Evolutionary conservation across 2,888 invertebrate genomes (phyloP), one percentile per base, ranked within the genome.

Genomic region (Hydropsyche betteni): DNA sequence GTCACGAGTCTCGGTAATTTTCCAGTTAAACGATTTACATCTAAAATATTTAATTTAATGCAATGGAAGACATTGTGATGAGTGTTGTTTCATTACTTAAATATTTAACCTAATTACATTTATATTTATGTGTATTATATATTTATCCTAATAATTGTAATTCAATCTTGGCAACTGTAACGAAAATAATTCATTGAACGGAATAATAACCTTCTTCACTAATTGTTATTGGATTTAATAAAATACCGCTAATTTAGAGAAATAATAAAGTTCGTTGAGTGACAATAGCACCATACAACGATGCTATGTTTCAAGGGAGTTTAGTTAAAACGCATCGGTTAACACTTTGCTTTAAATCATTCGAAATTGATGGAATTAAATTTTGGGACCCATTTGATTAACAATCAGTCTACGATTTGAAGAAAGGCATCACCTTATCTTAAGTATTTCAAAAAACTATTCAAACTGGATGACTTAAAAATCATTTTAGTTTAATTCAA

Each of bases 31-130:
- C 58, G 16, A 36, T 36, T 33, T 36, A 64, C 36, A 70, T 36
- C n/a, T 53, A 70, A 36, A 64, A 64, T 3, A 8, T 34, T 53
- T 50, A 8, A 70, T 24, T 53, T 33, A 51, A 14, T 69, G 38
- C 69, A 70, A 51, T 70, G 76, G 76, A 76, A 76, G 76, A 76
- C 76, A 50, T 74, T 71, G 76, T 76, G 76, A 74, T 71, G 50
- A 53, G 55, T 76, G 73, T 69, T 76, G 74, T 36, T 24, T 70
- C 36, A 33, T 36, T 44, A 44, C 10, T 44, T 10, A 44, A 8
- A 44, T 44, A 44, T 44, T 44, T 44, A 44, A 8, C 44, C 10
- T 8, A 44, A 44, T 44, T 44, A 44, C 44, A 44, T 44, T 10
- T 44, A 44, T 8, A 44, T 24, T 24, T 44, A 44, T 44, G 4